Base-by-base conservation (phyloP, 2,797 vertebrate species). In the Rhinogobio ventralis region DNA sequence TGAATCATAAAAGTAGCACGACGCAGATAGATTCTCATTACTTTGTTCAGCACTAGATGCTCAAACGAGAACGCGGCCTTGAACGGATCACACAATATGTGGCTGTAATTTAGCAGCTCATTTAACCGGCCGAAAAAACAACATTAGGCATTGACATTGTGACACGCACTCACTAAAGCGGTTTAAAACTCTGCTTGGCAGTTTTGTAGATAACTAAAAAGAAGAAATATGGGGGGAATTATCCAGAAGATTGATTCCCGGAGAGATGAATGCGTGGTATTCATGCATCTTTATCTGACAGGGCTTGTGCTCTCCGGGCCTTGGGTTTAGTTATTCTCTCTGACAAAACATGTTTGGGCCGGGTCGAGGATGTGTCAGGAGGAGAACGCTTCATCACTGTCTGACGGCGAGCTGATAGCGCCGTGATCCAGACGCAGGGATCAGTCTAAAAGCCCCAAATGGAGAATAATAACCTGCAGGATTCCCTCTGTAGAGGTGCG, bases 91-190 rank as follows among this genome's bases (percentile, higher is more conserved):
- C 85, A 89, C 83, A 90, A 79, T 86, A 75, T 66, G 86, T 89
- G 78, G 53, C 92, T 93, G 93, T 94, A 93, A 94, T 94, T 95
- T 93, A 94, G 92, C 94, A 94, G 89, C 92, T 93, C 93, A 93
- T 94, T 95, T 93, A 93, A 92, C 92, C 91, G 87, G 28, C 90
- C 88, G 23, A 39, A 94, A 93, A 91, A 71, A 84, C 85, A 94
- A 91, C 87, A 92, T 93, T 90, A 91, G 91, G 91, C 90, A 91
- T 91, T 93, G 93, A 92, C 92, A 91, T 93, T 91, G 85, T 91
- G 93, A 93, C 93, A 92, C 90, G 86, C 90, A 86, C 92, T 93
- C 91, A 91, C 93, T 92, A 91, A 88, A 92, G 92, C 89, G 89
- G 89, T 94, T 94, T 93, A 93, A 94, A 93, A 91, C 89, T 90